Conservation (phyloP, 2,113 vertebrate genomes). For the Apus apus region DNA sequence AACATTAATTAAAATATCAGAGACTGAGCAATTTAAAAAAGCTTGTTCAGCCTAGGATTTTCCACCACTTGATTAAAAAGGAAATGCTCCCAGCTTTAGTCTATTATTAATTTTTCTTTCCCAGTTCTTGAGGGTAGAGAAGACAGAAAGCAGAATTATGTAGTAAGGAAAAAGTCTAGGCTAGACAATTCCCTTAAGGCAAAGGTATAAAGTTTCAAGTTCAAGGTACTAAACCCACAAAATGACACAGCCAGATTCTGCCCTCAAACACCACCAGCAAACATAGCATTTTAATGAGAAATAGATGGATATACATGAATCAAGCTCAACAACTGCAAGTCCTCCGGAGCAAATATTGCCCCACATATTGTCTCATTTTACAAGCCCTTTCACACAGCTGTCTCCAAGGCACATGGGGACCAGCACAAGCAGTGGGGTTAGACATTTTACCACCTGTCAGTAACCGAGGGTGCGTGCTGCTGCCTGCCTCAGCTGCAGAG, state of each 20-base stretch:
- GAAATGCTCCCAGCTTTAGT: background rate
- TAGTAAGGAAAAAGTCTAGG: background rate
- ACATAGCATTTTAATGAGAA: background rate
- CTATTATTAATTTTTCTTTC: constrained; percentile 12
- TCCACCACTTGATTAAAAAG: constrained; percentile 15
- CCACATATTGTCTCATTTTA: background rate
- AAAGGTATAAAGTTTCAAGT: background rate
- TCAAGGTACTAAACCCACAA: background rate
- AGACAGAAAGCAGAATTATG: background rate
- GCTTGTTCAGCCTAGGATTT: background rate
- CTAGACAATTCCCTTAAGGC: constrained; percentile 11
- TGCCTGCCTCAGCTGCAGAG: background rate
- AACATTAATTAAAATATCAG: constrained; percentile 34
- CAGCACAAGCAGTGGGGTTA: background rate
- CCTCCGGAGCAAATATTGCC: background rate
- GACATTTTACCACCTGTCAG: background rate
- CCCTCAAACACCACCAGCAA: background rate
- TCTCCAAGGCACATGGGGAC: background rate
- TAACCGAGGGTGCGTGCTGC: accelerated
- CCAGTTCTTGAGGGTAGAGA: background rate
- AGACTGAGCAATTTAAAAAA: background rate
- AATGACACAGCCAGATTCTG: background rate
- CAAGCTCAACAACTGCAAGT: background rate
- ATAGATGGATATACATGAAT: background rate
- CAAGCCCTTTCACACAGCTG: background rate